These are phyloP conservation scores for Drusus annulatus DNA, from an alignment of 1,140 invertebrate genomes.

Conservation along the genomic window DNA sequence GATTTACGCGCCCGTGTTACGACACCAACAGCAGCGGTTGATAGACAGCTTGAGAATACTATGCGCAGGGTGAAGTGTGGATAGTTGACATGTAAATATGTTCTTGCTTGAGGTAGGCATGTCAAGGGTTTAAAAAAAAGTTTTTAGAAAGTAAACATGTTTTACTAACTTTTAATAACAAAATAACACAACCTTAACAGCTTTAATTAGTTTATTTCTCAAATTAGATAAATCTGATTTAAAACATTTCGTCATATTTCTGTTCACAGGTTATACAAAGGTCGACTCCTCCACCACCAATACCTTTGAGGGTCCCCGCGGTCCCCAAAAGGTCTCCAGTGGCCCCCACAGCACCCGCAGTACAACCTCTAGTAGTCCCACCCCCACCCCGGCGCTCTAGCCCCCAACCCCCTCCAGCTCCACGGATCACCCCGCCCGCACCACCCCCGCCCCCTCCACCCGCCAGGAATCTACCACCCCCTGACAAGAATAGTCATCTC, in stretches of 20 bases:
- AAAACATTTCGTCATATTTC: neutral
- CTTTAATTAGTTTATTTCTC: no score
- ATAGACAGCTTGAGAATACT: no score
- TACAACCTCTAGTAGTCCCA: slow-evolving; percentile 64
- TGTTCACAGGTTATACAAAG: slow-evolving; percentile 45
- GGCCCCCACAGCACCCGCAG: slow-evolving; percentile 23
- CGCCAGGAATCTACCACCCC: slow-evolving; percentile 49
- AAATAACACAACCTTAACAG: no score
- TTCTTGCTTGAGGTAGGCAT: no score
- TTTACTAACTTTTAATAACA: no score
- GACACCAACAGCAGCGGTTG: no score
- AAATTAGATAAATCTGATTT: no score
- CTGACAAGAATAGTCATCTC: slow-evolving; percentile 64
- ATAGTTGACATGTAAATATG: no score
- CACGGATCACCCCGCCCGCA: slow-evolving; percentile 58
- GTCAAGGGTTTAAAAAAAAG: no score
- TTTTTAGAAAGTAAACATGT: no score
- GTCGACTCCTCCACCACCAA: slow-evolving; percentile 61
- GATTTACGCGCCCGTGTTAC: no score
- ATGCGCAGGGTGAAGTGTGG: no score
- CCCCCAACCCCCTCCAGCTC: slow-evolving; percentile 62
- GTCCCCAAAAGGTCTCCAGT: slow-evolving; percentile 65
- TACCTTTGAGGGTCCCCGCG: slow-evolving; percentile 68
- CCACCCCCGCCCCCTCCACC: slow-evolving; percentile 64
- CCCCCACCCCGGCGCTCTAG: slow-evolving; percentile 58